Conservation (phyloP, 2,113 vertebrate genomes). For the Terrapene triunguis region DNA sequence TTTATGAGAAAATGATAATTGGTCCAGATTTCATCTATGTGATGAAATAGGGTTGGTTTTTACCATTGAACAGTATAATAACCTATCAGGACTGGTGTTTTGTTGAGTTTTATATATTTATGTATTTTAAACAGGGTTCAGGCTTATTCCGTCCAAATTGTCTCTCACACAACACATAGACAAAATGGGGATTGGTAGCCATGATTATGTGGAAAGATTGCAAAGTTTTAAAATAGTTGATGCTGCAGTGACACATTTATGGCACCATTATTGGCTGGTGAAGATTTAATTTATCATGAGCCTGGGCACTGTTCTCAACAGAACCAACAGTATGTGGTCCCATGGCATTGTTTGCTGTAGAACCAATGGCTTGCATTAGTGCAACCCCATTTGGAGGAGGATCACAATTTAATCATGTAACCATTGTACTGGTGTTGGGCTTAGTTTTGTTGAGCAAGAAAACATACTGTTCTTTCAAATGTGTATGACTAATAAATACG, state of each 20-base stretch:
- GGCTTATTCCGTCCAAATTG: constrained; percentile 10
- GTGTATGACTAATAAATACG: background rate
- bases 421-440: background rate
- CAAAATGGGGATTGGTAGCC: background rate
- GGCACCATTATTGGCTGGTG: background rate
- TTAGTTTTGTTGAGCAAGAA: background rate
- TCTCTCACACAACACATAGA: background rate
- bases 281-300: background rate
- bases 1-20: constrained; percentile 74
- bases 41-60: constrained; percentile 66
- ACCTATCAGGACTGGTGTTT: constrained; percentile 50
- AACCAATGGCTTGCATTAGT: background rate
- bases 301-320: background rate
- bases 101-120: background rate
- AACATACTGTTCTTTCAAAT: background rate
- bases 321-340: background rate
- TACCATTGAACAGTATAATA: constrained; percentile 30
- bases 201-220: background rate
- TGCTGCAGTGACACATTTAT: background rate
- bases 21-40: constrained; percentile 61
- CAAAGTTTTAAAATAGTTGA: constrained; percentile 27
- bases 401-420: background rate
- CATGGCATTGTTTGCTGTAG: background rate
- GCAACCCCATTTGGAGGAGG: fast-evolving
- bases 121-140: constrained; percentile 23